Evolutionary conservation across 2,797 vertebrate species (phyloP), one percentile per base, ranked within the genome.

Genomic region (Thalassophryne amazonica): DNA sequence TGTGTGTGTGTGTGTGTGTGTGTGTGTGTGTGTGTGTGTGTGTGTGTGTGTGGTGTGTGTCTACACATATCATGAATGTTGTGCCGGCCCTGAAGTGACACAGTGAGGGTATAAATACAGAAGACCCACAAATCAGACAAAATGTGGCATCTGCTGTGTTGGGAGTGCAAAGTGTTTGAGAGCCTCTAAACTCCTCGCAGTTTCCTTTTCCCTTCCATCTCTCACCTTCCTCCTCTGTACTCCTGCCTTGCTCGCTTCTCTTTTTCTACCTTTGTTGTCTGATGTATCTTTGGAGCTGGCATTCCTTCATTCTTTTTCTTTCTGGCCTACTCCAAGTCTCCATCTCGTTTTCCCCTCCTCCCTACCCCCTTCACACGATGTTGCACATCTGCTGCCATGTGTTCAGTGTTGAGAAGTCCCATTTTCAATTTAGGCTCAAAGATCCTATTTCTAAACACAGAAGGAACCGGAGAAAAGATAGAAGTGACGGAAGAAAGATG

Each of bases 61-160:
- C 29, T 43, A 36, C 23, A 38, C 6, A 33, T 20, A 38, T 59
- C 38, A 66, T 37, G 60, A 64, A 60, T 70, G 65, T 59, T 51
- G 46, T 54, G 63, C 53, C 62, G 74, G 74, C 80, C 81, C 77
- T 81, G 74, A 82, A 80, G 73, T 86, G 84, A 89, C 83, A 86
- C 80, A 57, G 60, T 29, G 49, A 70, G 81, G 71, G 78, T 90
- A 89, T 87, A 89, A 89, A 89, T 89, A 89, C 86, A 84, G 66
- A 81, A 78, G 82, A 70, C 83, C 76, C 76, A 85, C 84, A 85
- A 84, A 89, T 90, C 83, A 85, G 84, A 80, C 85, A 86, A 85
- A 88, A 86, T 86, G 84, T 85, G 82, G 78, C 88, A 89, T 89
- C 86, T 88, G 85, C 80, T 85, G 73, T 81, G 80, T 81, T 76